A percentile compares a stretch with the other conserved stretches of the same genome.
phyloP scores from a whole-genome alignment of 2,797 vertebrate genomes.

The Hydrolagus colliei region DNA sequence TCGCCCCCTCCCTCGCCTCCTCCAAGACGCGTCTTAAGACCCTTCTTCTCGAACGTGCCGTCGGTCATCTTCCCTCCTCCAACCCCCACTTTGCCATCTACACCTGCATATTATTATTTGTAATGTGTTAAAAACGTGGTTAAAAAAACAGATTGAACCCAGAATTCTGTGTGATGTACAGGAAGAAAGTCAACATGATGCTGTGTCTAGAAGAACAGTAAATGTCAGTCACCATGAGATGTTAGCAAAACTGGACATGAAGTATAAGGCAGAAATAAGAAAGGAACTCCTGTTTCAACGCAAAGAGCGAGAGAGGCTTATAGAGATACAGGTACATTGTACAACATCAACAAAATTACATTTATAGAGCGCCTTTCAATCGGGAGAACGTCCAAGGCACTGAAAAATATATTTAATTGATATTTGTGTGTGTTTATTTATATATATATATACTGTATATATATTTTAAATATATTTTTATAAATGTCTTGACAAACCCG shows the following conservation, averaged over 20 bases:
- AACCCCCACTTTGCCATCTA: too few relatives aligned
- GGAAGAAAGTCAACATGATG: background rate
- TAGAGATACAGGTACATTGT: constrained; percentile 43
- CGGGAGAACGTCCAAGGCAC: background rate
- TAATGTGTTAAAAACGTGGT: background rate
- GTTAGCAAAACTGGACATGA: background rate
- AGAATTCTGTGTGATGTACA: background rate
- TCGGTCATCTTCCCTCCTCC: too few relatives aligned
- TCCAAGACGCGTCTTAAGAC: too few relatives aligned
- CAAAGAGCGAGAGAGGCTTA: constrained; percentile 35
- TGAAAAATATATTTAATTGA: background rate
- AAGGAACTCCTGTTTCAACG: constrained; percentile 37
- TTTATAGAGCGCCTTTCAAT: too few relatives aligned
- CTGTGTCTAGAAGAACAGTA: background rate
- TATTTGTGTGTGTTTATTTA: too few relatives aligned
- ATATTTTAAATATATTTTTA: too few relatives aligned
- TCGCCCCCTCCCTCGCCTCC: too few relatives aligned
- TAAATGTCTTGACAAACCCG: too few relatives aligned
- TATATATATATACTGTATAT: too few relatives aligned
- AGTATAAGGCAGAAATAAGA: constrained; percentile 34
- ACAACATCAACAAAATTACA: fast-evolving
- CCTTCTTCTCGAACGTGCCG: too few relatives aligned
- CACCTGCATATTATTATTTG: too few relatives aligned
- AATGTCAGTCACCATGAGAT: background rate
- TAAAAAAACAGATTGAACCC: background rate